Conservation (phyloP, 2,113 vertebrate genomes). For the Sinocyclocheilus grahami region DNA sequence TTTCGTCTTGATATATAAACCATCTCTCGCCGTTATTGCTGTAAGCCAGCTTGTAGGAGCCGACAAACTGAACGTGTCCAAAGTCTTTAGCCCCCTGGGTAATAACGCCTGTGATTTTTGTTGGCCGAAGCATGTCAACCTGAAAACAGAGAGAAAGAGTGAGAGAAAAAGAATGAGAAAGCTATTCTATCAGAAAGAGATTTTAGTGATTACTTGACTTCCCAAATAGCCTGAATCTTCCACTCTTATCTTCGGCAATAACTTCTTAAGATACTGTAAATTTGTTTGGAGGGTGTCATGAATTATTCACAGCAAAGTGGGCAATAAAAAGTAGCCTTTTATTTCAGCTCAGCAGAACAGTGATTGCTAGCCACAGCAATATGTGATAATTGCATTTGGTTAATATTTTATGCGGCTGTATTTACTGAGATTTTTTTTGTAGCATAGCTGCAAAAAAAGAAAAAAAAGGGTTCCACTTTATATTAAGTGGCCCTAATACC, state of each 20-base stretch:
- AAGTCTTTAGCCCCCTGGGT: constrained; percentile 99
- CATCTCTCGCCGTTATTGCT: constrained; percentile 92
- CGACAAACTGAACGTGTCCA: constrained; percentile 96
- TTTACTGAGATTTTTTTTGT: constrained; percentile 65
- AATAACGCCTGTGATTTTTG: constrained; percentile 95
- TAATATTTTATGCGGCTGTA: constrained; percentile 71
- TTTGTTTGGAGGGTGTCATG: constrained; percentile 61
- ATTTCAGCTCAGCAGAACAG: constrained; percentile 68
- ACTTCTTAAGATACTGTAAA: constrained; percentile 64
- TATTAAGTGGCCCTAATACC: no score
- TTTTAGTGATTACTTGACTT: constrained; percentile 26
- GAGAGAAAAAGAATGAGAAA: constrained; percentile 18
- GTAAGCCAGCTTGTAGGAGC: constrained; percentile 96
- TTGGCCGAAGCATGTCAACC: constrained; percentile 90
- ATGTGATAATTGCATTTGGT: constrained; percentile 65
- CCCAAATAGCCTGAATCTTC: constrained; percentile 55
- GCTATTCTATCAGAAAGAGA: background rate
- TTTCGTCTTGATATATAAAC: constrained; percentile 93
- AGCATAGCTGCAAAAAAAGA: constrained; percentile 41
- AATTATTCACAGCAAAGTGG: constrained; percentile 75
- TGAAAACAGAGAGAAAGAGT: constrained; percentile 58
- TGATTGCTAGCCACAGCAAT: constrained; percentile 66
- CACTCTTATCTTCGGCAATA: constrained; percentile 52
- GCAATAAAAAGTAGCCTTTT: constrained; percentile 66
- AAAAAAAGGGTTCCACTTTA: no score